These are phyloP conservation scores for Agrochola circellaris DNA, from an alignment of 2,888 invertebrate genomes.

Conservation along the genomic window DNA sequence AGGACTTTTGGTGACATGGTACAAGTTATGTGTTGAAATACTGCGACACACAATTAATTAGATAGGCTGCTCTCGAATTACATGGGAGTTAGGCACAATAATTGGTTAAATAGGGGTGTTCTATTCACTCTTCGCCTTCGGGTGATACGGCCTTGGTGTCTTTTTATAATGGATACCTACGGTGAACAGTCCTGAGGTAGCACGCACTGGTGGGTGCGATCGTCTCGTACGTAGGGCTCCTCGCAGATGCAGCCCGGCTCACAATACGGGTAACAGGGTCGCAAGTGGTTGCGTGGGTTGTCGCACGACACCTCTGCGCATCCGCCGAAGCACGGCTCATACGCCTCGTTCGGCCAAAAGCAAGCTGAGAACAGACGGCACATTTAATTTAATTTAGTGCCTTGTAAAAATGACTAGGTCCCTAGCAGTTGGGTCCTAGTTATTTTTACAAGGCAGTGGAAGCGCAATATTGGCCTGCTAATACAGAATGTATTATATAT, in stretches of 20 bases:
- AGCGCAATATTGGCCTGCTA: background rate
- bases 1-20: background rate
- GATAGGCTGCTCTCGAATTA: background rate
- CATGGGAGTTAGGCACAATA: background rate
- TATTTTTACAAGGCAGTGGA: background rate
- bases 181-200: conserved; percentile 87
- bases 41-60: background rate
- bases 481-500: background rate
- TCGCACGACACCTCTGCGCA: conserved; percentile 88
- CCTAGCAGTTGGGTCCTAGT: background rate
- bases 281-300: conserved; percentile 87
- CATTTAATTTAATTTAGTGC: background rate
- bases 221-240: conserved; percentile 87
- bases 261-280: conserved; percentile 88
- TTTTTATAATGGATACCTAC: conserved; percentile 73
- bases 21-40: no score
- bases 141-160: background rate
- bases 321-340: conserved; percentile 87
- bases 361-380: conserved; percentile 76
- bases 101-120: background rate
- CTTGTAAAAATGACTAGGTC: no score
- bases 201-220: conserved; percentile 87
- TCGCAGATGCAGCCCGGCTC: conserved; percentile 88
- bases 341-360: conserved; percentile 86
- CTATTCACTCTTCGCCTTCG: background rate